These are phyloP conservation scores for Progne subis DNA, from an alignment of 2,113 vertebrate genomes.

Conservation along the genomic window DNA sequence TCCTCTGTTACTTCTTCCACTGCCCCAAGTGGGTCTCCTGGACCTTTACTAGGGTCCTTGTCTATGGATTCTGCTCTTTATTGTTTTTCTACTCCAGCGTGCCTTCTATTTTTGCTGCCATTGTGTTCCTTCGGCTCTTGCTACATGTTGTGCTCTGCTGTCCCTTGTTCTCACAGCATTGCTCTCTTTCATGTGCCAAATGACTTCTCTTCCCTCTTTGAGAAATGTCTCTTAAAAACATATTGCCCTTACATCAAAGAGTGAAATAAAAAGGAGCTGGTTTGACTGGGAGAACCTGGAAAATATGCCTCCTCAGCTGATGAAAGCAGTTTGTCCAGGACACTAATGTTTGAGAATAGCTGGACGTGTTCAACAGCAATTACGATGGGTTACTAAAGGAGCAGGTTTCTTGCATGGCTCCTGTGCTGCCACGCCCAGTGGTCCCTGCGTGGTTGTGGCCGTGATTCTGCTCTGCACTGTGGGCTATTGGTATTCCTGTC, in stretches of 20 bases:
- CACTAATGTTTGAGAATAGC: background rate
- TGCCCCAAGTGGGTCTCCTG: background rate
- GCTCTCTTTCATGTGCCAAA: slow-evolving; percentile 35
- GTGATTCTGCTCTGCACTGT: background rate
- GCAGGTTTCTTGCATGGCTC: background rate
- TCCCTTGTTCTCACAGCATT: background rate
- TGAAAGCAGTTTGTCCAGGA: background rate
- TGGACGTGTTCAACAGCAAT: background rate
- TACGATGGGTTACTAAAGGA: background rate
- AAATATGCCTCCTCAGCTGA: background rate
- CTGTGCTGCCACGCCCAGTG: background rate
- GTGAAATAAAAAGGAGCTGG: slow-evolving; percentile 3
- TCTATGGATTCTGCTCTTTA: background rate
- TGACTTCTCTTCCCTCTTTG: background rate
- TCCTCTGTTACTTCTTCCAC: background rate
- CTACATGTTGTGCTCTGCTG: background rate
- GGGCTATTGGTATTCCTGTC: background rate
- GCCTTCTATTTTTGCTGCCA: background rate
- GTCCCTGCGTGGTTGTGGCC: background rate
- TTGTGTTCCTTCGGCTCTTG: background rate
- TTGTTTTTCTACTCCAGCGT: background rate
- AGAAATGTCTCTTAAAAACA: slow-evolving; percentile 24
- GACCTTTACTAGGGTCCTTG: background rate
- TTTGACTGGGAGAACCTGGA: slow-evolving; percentile 8
- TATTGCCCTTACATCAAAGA: slow-evolving; percentile 33